Evolutionary conservation across 2,888 invertebrate genomes (phyloP).

Genomic region (Steromphala cineraria): DNA sequence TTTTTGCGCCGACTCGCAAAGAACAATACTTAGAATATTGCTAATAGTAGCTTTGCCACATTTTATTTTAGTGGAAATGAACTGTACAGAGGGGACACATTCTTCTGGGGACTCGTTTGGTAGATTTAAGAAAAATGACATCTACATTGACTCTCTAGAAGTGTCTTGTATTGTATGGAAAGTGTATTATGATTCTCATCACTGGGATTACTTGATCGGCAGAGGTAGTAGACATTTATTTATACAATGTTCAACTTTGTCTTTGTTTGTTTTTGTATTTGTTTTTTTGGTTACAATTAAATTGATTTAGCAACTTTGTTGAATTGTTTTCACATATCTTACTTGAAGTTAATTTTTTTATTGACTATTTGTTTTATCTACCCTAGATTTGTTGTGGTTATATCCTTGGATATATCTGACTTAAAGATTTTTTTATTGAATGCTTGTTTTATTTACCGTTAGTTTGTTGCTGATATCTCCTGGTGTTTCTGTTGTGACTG

Average conservation of each 20-base stretch:
- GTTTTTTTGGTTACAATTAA: too few species aligned
- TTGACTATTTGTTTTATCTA: too few species aligned
- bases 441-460: too few species aligned
- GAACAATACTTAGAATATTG: constrained; percentile 1
- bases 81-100: neutral
- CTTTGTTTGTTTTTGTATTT: neutral
- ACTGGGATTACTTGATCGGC: constrained; percentile 13
- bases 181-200: neutral
- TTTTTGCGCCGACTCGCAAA: neutral
- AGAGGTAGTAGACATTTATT: constrained; percentile 1
- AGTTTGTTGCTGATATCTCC: too few species aligned
- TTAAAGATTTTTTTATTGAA: too few species aligned
- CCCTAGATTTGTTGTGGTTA: too few species aligned
- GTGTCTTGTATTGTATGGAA: constrained; percentile 17
- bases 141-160: neutral
- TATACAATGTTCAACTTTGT: neutral
- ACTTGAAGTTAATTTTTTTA: too few species aligned
- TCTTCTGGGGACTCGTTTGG: neutral
- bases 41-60: neutral
- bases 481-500: too few species aligned
- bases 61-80: neutral
- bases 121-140: neutral
- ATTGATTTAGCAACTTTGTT: too few species aligned
- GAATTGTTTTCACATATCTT: too few species aligned
- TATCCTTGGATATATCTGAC: too few species aligned